Evolutionary conservation across 2,888 invertebrate species (phyloP).

Genomic region (Amphipyra tragopoginis): DNA sequence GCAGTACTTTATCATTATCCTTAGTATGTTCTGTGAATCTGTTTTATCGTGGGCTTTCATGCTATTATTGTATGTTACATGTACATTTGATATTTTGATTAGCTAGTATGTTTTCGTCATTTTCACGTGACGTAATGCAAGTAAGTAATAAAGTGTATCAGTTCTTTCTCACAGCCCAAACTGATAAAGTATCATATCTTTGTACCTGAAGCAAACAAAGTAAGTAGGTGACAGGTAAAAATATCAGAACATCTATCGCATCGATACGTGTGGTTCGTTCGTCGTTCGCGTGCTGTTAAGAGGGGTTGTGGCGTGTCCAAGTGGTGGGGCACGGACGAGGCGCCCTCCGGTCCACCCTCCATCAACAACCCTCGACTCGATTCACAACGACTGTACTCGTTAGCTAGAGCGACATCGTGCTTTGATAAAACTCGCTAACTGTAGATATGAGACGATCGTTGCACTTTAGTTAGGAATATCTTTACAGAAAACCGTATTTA

Average conservation of each 20-base stretch:
- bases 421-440: slow-evolving; percentile 44
- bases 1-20: too few species aligned
- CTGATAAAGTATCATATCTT: slow-evolving; percentile 45
- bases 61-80: too few species aligned
- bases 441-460: slow-evolving; percentile 5
- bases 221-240: slow-evolving; percentile 42
- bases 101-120: too few species aligned
- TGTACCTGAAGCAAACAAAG: slow-evolving; percentile 30
- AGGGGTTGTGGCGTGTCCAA: slow-evolving; percentile 81
- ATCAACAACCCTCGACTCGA: slow-evolving; percentile 73
- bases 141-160: slow-evolving; percentile 6
- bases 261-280: slow-evolving; percentile 38
- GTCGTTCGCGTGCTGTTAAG: slow-evolving; percentile 63
- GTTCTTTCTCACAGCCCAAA: slow-evolving; percentile 43
- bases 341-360: slow-evolving; percentile 68
- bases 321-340: slow-evolving; percentile 70
- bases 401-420: slow-evolving; percentile 57
- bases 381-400: slow-evolving; percentile 63
- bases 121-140: background rate
- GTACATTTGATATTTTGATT: too few species aligned
- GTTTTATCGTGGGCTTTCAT: too few species aligned
- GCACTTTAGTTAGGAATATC: slow-evolving; percentile 3
- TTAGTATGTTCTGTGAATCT: too few species aligned
- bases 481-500: background rate
- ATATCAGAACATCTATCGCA: slow-evolving; percentile 26